Conservation (phyloP, 2,888 invertebrate species). For the Tuberolachnus salignus region DNA sequence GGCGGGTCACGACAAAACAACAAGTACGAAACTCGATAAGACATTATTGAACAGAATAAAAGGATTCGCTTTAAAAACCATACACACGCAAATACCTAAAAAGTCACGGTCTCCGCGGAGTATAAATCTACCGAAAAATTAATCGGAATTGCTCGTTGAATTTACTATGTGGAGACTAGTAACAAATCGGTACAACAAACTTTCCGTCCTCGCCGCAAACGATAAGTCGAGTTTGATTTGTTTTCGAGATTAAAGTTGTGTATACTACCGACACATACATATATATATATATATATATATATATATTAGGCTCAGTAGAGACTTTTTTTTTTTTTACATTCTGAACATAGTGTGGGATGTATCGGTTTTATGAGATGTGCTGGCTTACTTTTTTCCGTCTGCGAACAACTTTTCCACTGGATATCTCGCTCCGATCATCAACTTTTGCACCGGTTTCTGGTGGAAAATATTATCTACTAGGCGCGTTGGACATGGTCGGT, state of each 20-base stretch:
- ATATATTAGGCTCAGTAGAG: no score
- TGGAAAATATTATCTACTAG: no score
- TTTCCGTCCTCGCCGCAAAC: background rate
- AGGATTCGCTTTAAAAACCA: background rate
- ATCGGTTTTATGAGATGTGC: no score
- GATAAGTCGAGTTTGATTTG: constrained; percentile 48
- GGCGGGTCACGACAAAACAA: background rate
- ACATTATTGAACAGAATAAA: background rate
- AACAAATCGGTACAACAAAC: constrained; percentile 10
- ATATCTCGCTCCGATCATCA: no score
- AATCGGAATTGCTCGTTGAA: background rate
- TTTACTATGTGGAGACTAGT: background rate
- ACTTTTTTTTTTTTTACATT: no score
- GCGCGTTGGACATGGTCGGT: no score
- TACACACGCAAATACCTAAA: constrained; percentile 8
- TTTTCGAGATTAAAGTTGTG: constrained; percentile 26
- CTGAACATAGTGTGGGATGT: no score
- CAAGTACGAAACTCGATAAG: constrained; percentile 18
- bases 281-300: background rate
- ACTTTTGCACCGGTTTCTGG: no score
- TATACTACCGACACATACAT: background rate
- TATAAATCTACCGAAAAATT: constrained; percentile 26
- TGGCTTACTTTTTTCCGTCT: no score
- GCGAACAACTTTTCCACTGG: no score
- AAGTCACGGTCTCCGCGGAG: background rate